Percentiles rank a stretch among this genome's conserved stretches.
Conservation (phyloP, 2,888 invertebrate species). For the Yponomeuta plumbellus region DNA sequence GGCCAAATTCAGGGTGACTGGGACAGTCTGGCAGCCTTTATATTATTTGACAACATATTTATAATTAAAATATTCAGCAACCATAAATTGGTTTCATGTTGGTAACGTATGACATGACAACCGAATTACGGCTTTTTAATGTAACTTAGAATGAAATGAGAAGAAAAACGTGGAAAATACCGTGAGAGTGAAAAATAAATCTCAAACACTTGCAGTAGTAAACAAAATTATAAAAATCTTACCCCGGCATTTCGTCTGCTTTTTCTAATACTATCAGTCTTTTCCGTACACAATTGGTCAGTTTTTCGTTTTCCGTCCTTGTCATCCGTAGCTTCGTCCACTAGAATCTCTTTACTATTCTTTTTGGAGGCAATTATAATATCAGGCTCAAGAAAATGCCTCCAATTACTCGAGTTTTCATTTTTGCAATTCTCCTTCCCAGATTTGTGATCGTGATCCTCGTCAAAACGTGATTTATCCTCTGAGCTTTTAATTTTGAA, state of each 20-base stretch:
- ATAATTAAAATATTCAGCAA: no score
- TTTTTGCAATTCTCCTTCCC: slow-evolving; percentile 63
- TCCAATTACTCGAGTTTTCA: slow-evolving; percentile 63
- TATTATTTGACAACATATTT: no score
- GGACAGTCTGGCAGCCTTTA: no score
- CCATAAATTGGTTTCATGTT: no score
- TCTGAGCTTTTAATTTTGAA: slow-evolving; percentile 68
- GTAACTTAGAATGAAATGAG: no score
- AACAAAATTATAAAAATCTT: slow-evolving; percentile 27
- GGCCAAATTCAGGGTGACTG: no score
- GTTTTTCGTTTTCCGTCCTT: slow-evolving; percentile 42
- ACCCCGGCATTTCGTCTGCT: slow-evolving; percentile 50
- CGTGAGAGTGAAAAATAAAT: background rate
- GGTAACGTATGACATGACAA: no score
- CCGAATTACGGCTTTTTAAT: no score
- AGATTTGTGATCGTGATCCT: slow-evolving; percentile 55
- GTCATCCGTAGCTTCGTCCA: slow-evolving; percentile 55
- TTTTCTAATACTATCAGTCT: slow-evolving; percentile 56
- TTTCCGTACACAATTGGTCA: slow-evolving; percentile 50
- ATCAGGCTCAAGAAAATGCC: slow-evolving; percentile 54
- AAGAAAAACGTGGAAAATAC: background rate
- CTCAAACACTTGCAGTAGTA: background rate
- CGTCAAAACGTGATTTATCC: slow-evolving; percentile 57
- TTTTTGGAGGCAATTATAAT: slow-evolving; percentile 60
- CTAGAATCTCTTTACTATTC: slow-evolving; percentile 50